Conservation (phyloP, 2,888 invertebrate species). For the Arctia plantaginis region DNA sequence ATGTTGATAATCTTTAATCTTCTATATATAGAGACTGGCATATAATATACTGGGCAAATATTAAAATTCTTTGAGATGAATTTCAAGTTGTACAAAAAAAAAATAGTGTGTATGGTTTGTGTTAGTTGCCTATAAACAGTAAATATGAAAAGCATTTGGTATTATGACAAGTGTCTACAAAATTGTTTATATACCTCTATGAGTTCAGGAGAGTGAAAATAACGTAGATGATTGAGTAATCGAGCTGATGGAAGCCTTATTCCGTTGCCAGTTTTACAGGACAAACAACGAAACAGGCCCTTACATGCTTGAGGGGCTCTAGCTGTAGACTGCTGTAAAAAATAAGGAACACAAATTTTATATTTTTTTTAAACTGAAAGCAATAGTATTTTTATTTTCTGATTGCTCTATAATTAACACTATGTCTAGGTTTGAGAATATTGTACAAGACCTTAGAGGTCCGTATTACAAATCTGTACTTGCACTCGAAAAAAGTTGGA, state of each 20-base stretch:
- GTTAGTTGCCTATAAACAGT: neutral
- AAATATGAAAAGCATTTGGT: neutral
- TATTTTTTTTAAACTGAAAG: no score
- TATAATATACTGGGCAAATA: neutral
- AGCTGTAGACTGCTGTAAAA: slow-evolving; percentile 58
- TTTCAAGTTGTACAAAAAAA: neutral
- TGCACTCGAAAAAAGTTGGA: no score
- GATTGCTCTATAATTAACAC: no score
- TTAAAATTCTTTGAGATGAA: neutral
- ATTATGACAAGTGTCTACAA: neutral
- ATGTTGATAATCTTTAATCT: neutral
- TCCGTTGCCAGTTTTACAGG: slow-evolving; percentile 75
- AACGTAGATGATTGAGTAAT: slow-evolving; percentile 84
- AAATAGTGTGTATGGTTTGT: neutral
- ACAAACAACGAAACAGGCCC: slow-evolving; percentile 83
- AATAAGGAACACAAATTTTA: neutral
- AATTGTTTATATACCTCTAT: slow-evolving; percentile 71
- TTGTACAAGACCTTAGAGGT: no score
- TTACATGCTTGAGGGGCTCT: slow-evolving; percentile 73
- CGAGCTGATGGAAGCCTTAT: slow-evolving; percentile 74
- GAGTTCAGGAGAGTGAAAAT: slow-evolving; percentile 78
- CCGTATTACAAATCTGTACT: no score
- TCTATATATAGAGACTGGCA: neutral
- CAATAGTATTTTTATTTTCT: neutral
- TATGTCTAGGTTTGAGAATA: no score